phyloP scores from a whole-genome alignment of 2,113 vertebrate genomes.

The Siniperca chuatsi region DNA sequence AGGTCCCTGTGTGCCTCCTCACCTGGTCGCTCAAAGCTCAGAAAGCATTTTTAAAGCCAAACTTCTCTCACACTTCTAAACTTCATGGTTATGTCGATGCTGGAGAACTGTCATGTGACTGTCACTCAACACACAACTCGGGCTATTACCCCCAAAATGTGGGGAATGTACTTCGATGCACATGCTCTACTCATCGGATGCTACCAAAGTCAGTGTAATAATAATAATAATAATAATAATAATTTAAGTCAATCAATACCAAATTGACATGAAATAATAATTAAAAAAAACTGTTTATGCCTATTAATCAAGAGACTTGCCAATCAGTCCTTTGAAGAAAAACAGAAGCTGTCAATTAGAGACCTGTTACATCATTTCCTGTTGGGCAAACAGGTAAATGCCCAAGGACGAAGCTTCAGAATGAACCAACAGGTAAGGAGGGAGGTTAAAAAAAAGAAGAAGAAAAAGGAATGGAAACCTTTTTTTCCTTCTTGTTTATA shows the following conservation, averaged over 20 bases:
- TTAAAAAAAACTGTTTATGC: slow-evolving; percentile 84
- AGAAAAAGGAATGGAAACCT: slow-evolving; percentile 30
- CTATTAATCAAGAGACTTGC: slow-evolving; percentile 66
- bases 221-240: slow-evolving; percentile 32
- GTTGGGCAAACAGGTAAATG: slow-evolving; percentile 68
- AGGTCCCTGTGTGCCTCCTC: slow-evolving; percentile 35
- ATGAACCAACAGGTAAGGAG: slow-evolving; percentile 60
- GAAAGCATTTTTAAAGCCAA: slow-evolving; percentile 6
- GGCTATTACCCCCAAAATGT: not conserved
- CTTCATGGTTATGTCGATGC: not conserved
- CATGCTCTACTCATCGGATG: slow-evolving; percentile 38
- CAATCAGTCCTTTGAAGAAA: slow-evolving; percentile 78
- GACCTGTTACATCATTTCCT: slow-evolving; percentile 75
- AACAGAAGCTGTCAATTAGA: slow-evolving; percentile 75
- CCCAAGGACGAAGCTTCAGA: slow-evolving; percentile 57
- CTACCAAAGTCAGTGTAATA: slow-evolving; percentile 71
- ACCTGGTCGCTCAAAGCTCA: slow-evolving; percentile 19
- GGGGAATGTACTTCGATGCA: not conserved
- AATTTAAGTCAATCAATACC: slow-evolving; percentile 49
- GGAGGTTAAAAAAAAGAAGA: slow-evolving; percentile 1
- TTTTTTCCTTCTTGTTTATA: slow-evolving; percentile 29
- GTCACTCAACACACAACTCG: not conserved
- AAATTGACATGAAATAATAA: slow-evolving; percentile 80
- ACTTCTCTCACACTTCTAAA: slow-evolving; percentile 18
- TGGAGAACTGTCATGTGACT: not conserved